These are phyloP conservation scores for Polymixis lichenea DNA, from an alignment of 2,888 invertebrate species.

Conservation along the genomic window DNA sequence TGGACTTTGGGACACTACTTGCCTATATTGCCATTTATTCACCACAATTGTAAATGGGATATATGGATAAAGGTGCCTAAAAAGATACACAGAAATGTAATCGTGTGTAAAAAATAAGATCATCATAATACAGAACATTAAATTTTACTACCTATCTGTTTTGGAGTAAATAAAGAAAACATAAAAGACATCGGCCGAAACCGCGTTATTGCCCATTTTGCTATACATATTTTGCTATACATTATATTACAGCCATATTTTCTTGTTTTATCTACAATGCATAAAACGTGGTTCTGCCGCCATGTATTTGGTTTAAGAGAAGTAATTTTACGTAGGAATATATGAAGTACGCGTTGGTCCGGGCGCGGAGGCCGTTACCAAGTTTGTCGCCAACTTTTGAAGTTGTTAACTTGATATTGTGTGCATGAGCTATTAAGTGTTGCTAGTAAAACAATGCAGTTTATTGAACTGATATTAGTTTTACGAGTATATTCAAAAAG, in stretches of 20 bases:
- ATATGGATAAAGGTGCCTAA: slow-evolving; percentile 15
- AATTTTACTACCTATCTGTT: slow-evolving; percentile 71
- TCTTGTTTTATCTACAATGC: slow-evolving; percentile 68
- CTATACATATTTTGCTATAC: slow-evolving; percentile 68
- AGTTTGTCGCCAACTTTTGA: slow-evolving; percentile 51
- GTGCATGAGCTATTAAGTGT: slow-evolving; percentile 9
- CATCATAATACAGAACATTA: slow-evolving; percentile 63
- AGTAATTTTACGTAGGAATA: slow-evolving; percentile 36
- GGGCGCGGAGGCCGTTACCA: slow-evolving; percentile 34
- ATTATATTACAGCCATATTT: slow-evolving; percentile 68
- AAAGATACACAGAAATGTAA: slow-evolving; percentile 38
- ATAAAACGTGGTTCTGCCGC: slow-evolving; percentile 53
- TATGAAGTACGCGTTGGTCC: slow-evolving; percentile 18
- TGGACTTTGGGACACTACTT: slow-evolving; percentile 70
- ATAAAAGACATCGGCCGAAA: slow-evolving; percentile 70
- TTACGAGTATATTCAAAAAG: neutral
- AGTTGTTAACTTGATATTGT: slow-evolving; percentile 41
- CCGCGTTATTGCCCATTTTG: slow-evolving; percentile 70
- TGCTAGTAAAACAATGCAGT: slow-evolving; percentile 35
- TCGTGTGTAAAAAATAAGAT: slow-evolving; percentile 60
- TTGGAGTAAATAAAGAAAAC: slow-evolving; percentile 69
- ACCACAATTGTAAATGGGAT: slow-evolving; percentile 26
- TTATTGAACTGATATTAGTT: slow-evolving; percentile 19
- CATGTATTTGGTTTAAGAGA: slow-evolving; percentile 41
- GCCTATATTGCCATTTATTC: slow-evolving; percentile 56